Base-by-base conservation (phyloP, 1,140 invertebrate species). In the Wiebesia pumilae region DNA sequence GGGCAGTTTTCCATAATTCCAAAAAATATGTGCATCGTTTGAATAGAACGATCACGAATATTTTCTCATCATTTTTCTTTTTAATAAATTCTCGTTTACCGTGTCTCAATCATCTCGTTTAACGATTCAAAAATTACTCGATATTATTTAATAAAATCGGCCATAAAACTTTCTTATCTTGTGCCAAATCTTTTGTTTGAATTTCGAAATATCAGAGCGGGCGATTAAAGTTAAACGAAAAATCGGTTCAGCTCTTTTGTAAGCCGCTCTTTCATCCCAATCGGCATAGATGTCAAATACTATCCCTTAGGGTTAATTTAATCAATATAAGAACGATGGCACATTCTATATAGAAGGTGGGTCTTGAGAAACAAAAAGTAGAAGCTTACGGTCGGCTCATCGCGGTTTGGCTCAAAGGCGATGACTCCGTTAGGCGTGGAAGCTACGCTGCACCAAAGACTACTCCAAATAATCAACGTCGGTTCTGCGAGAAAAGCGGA, bases 251-350 rank as follows among this genome's bases (percentile, higher is more conserved):
- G 69, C 35, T 38, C 67, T 71, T 75, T 43, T 38, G 24, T 69
- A 67, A 81, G 24, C 62, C n/a, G 67, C 69, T 19, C 69, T 69
- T 83, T 54, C 6, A 21, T 12, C 78, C 47, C 47, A 54, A 79
- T 79, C 77, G 77, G 35, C 14, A 54, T 27, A 38, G 73, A n/a
- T 12, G 27, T 51, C 71, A 19, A 43, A 21, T 1, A 10, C 3
- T 3, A 35, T 10, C 54, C 84, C 85, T 58, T 71, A 33, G 47
- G 30, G 71, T 43, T 86, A 73, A 81, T 85, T 81, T 86, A 88
- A 88, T 88, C 82, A 87, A 80, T 81, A 85, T 62, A 79, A 84
- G 79, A 58, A 43, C 81, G 62, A 47, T 38, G 35, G n/a, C 85
- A 84, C 38, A 54, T 33, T 38, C 58, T 27, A 40, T 75, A 27